phyloP scores from a whole-genome alignment of 1,140 invertebrate species.

The Drosophila saltans region DNA sequence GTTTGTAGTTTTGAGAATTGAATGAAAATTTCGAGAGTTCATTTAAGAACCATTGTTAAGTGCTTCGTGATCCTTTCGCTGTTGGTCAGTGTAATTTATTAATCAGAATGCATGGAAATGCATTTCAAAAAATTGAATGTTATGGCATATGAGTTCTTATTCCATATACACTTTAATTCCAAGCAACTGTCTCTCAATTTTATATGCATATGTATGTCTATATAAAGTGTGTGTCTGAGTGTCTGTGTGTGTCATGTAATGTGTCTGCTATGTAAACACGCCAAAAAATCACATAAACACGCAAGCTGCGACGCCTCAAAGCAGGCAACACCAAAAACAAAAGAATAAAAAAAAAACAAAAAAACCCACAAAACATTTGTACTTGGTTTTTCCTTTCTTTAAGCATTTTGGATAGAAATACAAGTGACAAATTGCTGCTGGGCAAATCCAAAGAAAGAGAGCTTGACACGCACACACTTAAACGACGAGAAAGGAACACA shows the following conservation, averaged over 20 bases:
- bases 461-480: constrained; percentile 49
- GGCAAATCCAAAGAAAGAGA: constrained; percentile 44
- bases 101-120: constrained; percentile 12
- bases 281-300: constrained; percentile 47
- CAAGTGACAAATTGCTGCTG: constrained; percentile 74
- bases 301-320: constrained; percentile 48
- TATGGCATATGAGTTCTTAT: neutral
- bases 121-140: neutral
- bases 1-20: too few species aligned
- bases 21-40: too few species aligned
- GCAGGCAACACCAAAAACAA: constrained; percentile 42
- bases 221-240: neutral
- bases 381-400: constrained; percentile 27
- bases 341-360: neutral
- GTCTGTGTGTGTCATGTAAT: constrained; percentile 24
- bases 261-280: constrained; percentile 44
- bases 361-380: constrained; percentile 52
- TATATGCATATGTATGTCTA: neutral
- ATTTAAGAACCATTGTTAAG: too few species aligned
- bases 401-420: constrained; percentile 47
- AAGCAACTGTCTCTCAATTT: neutral
- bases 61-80: neutral
- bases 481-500: constrained; percentile 10
- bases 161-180: neutral
- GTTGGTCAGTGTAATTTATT: neutral